Conservation (phyloP, 2,113 vertebrate genomes). For the Phalacrocorax aristotelis region DNA sequence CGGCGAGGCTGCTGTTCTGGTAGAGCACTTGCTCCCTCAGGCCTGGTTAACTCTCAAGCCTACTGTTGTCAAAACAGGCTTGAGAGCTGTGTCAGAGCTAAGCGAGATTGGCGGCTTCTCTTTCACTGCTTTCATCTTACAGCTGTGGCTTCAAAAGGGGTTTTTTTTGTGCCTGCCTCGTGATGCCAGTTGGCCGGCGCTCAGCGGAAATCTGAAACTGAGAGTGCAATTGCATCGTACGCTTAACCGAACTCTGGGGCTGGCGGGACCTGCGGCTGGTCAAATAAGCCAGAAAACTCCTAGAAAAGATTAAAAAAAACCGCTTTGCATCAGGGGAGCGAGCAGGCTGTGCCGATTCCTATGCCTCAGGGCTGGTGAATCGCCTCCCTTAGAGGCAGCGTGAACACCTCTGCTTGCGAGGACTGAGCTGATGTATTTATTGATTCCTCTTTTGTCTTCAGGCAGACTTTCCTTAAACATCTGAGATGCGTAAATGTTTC, state of each 20-base stretch:
- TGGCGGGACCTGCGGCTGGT: accelerated
- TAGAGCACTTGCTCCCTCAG: not conserved
- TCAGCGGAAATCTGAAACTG: not conserved
- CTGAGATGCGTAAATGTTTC: not conserved
- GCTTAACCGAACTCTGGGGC: accelerated
- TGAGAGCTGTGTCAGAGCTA: accelerated
- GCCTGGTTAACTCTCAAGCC: not conserved
- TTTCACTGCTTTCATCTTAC: not conserved
- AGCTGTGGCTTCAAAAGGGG: not conserved
- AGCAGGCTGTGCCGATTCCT: not conserved
- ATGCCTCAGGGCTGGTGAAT: not conserved
- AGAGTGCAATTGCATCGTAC: not conserved
- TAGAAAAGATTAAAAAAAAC: not conserved
- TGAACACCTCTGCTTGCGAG: not conserved
- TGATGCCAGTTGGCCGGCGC: not conserved
- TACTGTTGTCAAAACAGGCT: accelerated
- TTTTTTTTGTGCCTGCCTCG: not conserved
- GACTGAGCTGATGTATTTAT: not conserved
- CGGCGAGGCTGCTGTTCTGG: not conserved
- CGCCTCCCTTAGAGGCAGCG: not conserved
- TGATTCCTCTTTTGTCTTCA: not conserved
- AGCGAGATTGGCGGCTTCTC: not conserved
- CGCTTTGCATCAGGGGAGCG: not conserved
- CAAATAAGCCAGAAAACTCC: not conserved
- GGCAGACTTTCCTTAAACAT: not conserved